These are phyloP conservation scores for Lepidonotus clava DNA, from an alignment of 2,888 invertebrate genomes.

Conservation along the genomic window DNA sequence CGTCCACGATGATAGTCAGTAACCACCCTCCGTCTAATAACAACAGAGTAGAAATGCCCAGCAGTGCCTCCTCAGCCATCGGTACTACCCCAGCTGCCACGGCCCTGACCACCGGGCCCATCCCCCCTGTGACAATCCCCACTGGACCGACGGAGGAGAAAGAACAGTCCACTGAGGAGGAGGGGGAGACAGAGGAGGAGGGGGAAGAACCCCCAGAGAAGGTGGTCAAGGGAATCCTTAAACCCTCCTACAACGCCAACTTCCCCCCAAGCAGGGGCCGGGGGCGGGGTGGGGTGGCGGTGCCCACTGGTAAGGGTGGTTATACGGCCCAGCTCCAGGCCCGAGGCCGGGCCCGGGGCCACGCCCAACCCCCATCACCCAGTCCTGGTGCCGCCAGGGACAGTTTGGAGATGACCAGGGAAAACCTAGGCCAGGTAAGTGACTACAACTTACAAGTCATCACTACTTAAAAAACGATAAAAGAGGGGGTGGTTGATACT, in stretches of 20 bases:
- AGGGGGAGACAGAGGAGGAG: neutral
- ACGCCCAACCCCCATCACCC: neutral
- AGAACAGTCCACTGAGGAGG: neutral
- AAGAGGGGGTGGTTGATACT: neutral
- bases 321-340: neutral
- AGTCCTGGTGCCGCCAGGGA: constrained; percentile 43
- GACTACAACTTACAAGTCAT: neutral
- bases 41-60: too few relatives aligned
- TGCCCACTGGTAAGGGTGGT: too few relatives aligned
- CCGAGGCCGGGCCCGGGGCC: neutral
- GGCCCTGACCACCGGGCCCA: neutral
- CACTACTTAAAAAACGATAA: too few relatives aligned
- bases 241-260: neutral
- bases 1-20: constrained; percentile 19
- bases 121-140: neutral
- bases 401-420: constrained; percentile 53
- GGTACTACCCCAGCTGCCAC: neutral
- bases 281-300: neutral
- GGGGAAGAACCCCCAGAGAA: constrained; percentile 2
- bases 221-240: constrained; percentile 54
- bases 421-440: constrained; percentile 20
- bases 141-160: neutral
- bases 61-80: neutral
- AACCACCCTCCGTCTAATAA: neutral
- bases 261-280: neutral